Evolutionary conservation across 2,113 vertebrate genomes (phyloP).

Genomic region (Myotis yumanensis): DNA sequence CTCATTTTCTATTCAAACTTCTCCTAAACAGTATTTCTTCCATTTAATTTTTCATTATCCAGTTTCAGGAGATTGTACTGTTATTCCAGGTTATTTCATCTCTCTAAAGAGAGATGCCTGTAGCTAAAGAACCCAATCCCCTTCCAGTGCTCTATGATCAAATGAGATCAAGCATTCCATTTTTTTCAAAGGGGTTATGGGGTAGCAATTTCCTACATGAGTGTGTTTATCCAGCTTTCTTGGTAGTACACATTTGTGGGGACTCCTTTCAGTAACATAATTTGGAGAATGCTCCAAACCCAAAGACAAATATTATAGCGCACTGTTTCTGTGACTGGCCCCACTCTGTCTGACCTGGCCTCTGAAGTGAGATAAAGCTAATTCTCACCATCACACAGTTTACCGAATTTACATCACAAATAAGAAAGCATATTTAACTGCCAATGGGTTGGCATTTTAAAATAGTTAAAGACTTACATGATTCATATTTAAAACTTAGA

Average conservation of each 20-base stretch:
- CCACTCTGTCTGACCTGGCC: neutral
- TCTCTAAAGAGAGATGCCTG: neutral
- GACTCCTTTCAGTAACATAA: neutral
- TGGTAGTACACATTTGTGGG: neutral
- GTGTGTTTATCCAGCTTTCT: neutral
- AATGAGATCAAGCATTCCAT: neutral
- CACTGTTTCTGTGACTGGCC: neutral
- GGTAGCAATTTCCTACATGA: neutral
- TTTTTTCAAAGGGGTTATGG: neutral
- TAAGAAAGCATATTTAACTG: neutral
- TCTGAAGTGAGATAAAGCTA: neutral
- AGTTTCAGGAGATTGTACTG: neutral
- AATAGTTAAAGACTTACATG: neutral
- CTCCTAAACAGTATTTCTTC: neutral
- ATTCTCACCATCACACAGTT: neutral
- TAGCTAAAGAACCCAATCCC: neutral
- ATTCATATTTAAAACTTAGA: conserved; percentile 6
- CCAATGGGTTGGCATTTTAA: neutral
- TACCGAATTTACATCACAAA: neutral
- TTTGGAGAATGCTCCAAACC: neutral
- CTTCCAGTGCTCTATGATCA: neutral
- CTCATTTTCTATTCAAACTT: neutral
- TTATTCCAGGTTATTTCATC: neutral
- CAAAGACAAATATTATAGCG: rapidly evolving
- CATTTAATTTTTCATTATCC: neutral